phyloP scores from a whole-genome alignment of 2,113 vertebrate species.

The Megaptera novaeangliae region DNA sequence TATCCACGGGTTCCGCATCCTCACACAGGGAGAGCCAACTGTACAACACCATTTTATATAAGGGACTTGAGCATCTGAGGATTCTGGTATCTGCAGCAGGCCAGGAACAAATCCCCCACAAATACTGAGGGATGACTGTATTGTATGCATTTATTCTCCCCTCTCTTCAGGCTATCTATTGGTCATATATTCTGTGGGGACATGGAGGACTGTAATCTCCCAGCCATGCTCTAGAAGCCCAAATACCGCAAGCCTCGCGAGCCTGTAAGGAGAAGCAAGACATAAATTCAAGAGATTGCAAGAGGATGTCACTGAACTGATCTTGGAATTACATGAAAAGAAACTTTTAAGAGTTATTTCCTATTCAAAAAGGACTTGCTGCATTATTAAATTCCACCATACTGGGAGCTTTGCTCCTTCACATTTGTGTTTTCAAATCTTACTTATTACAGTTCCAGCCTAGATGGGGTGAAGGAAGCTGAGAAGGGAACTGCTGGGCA shows the following conservation, averaged over 20 bases:
- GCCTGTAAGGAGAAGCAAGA: not conserved
- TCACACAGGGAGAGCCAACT: not conserved
- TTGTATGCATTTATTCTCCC: not conserved
- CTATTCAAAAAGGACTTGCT: slow-evolving; percentile 59
- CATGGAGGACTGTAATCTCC: not conserved
- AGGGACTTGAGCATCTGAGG: not conserved
- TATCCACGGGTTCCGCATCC: not conserved
- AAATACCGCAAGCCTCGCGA: not conserved
- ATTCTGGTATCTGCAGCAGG: not conserved
- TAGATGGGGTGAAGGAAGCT: slow-evolving; percentile 14
- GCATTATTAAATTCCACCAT: slow-evolving; percentile 67
- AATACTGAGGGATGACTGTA: not conserved
- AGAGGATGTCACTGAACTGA: slow-evolving; percentile 40
- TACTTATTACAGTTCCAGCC: slow-evolving; percentile 33
- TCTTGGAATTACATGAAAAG: slow-evolving; percentile 59
- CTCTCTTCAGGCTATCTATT: not conserved
- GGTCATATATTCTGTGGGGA: not conserved
- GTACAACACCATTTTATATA: not conserved
- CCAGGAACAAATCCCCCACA: not conserved
- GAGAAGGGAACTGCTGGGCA: not conserved
- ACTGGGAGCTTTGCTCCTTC: slow-evolving; percentile 42
- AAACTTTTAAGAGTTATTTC: slow-evolving; percentile 68
- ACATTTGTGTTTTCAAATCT: slow-evolving; percentile 41
- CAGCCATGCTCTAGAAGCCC: not conserved
- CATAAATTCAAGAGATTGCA: slow-evolving; percentile 40